Percentiles rank a stretch among this genome's conserved stretches.
Conservation (phyloP, 2,113 vertebrate species). For the Narcine bancroftii region DNA sequence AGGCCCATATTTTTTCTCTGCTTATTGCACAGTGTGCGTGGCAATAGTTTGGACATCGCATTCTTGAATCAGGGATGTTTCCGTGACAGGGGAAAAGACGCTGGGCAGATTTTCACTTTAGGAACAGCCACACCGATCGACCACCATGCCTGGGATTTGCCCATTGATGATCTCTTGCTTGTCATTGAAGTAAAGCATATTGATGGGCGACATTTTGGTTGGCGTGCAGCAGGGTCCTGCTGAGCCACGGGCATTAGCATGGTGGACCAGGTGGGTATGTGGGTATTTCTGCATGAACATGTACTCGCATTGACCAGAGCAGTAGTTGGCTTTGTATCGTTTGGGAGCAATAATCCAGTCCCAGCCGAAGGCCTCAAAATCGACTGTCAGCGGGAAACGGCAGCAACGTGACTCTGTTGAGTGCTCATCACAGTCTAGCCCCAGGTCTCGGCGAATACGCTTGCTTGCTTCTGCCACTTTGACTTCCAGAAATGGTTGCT, state of each 20-base stretch:
- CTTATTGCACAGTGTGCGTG: conserved; percentile 53
- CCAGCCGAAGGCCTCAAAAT: conserved; percentile 97
- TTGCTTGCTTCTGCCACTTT: conserved; percentile 93
- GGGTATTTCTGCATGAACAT: conserved; percentile 99
- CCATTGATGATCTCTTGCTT: conserved; percentile 98
- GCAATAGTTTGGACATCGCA: conserved; percentile 34
- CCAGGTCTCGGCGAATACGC: conserved; percentile 82
- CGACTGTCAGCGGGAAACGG: conserved; percentile 91
- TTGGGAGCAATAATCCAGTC: conserved; percentile 99
- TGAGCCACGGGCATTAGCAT: conserved; percentile 88
- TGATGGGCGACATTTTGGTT: conserved; percentile 98
- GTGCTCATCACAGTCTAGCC: conserved; percentile 93
- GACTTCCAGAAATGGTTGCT: conserved; percentile 96
- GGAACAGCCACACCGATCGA: conserved; percentile 92
- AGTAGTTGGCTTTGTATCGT: conserved; percentile 98
- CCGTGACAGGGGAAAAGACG: conserved; percentile 47
- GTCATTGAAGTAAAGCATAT: conserved; percentile 99
- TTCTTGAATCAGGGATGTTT: not conserved
- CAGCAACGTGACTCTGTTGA: conserved; percentile 94
- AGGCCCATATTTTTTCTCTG: conserved; percentile 32
- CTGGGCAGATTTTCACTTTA: conserved; percentile 55
- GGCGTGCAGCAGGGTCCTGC: conserved; percentile 95
- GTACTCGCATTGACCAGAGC: conserved; percentile 97
- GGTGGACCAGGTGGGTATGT: conserved; percentile 93
- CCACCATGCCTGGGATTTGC: conserved; percentile 97